Percentiles rank a stretch among this genome's conserved stretches.
Evolutionary conservation across 2,888 invertebrate genomes (phyloP).

Genomic region (Conistra vaccinii): DNA sequence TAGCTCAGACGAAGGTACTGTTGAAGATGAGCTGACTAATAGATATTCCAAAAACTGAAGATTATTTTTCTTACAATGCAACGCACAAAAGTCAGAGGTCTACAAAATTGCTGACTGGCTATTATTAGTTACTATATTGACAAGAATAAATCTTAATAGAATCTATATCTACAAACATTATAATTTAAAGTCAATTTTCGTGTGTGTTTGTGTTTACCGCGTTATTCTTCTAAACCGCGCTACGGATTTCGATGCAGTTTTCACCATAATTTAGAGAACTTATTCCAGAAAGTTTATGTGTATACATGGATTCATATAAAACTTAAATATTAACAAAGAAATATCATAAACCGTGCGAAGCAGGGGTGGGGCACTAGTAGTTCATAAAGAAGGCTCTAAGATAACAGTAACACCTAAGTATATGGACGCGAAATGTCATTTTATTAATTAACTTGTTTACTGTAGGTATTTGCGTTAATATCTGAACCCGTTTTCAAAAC

Average conservation of each 20-base stretch:
- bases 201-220: background rate
- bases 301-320: background rate
- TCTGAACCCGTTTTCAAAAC: background rate
- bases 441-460: background rate
- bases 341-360: background rate
- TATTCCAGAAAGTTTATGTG: no score
- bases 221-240: background rate
- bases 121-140: background rate
- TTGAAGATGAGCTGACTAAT: background rate
- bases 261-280: background rate
- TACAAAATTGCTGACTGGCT: background rate
- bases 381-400: background rate
- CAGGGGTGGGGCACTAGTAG: background rate
- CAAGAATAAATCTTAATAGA: background rate
- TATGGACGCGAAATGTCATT: background rate
- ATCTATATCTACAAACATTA: background rate
- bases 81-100: background rate
- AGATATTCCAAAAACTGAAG: background rate
- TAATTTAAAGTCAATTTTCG: background rate
- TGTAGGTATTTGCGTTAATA: background rate
- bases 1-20: background rate
- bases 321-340: background rate
- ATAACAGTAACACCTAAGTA: background rate
- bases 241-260: background rate
- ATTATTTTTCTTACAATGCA: background rate